A percentile compares a stretch with the other conserved stretches of the same genome.
phyloP scores from a whole-genome alignment of 2,888 invertebrate genomes.

The Candidula unifasciata region DNA sequence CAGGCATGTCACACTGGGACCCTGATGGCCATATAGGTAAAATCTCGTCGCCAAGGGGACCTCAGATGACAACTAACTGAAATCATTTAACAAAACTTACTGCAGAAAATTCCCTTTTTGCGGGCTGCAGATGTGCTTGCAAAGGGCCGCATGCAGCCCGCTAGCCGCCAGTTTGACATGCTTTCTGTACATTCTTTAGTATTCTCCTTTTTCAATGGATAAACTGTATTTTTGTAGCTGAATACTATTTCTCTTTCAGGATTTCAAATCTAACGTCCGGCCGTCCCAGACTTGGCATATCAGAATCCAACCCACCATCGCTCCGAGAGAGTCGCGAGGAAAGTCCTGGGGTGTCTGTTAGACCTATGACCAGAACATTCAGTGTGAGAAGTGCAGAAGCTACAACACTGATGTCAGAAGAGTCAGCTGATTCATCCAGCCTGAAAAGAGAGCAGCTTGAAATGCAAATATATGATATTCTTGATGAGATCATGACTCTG shows the following conservation, averaged over 20 bases:
- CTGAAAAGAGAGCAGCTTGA: slow-evolving; percentile 48
- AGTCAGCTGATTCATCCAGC: not conserved
- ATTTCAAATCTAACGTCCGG: slow-evolving; percentile 41
- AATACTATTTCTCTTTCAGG: slow-evolving; percentile 10
- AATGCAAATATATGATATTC: slow-evolving; percentile 54
- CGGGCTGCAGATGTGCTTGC: too few species aligned
- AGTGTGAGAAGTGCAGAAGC: not conserved
- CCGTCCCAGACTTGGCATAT: slow-evolving; percentile 1
- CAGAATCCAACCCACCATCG: slow-evolving; percentile 37
- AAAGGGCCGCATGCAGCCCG: too few species aligned
- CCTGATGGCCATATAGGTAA: too few species aligned
- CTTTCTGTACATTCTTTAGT: too few species aligned
- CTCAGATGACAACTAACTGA: too few species aligned
- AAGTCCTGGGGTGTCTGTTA: not conserved
- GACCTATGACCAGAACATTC: not conserved
- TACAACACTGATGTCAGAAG: not conserved
- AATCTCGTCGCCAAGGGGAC: too few species aligned
- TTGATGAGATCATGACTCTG: slow-evolving; percentile 54
- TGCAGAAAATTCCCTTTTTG: too few species aligned
- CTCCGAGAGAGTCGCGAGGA: slow-evolving; percentile 34
- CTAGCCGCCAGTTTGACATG: too few species aligned
- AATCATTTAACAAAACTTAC: too few species aligned
- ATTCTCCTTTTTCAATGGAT: too few species aligned
- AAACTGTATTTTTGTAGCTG: too few species aligned
- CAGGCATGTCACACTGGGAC: too few species aligned